Evolutionary conservation across 2,113 vertebrate species (phyloP), one percentile per base, ranked within the genome.

Genomic region (Clarias batrachus): DNA sequence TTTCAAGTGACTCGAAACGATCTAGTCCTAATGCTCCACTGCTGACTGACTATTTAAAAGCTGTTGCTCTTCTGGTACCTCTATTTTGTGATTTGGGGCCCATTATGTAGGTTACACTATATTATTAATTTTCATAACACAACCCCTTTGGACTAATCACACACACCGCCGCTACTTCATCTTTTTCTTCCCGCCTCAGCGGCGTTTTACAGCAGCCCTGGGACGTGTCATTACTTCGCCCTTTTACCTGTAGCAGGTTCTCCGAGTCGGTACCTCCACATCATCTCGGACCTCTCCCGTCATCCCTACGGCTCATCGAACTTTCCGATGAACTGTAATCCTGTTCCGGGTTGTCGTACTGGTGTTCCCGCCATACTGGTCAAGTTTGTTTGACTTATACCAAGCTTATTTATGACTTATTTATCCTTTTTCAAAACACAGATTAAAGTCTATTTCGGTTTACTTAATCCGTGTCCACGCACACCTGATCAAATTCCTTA

Each of bases 181-280:
- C 3, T 54, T 23, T 48, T 14, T 86, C 68, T 27, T 62, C 66
- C 54, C 7, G 25, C 56, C 56, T 25, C 16, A n/a, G 14, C 25
- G 52, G 37, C 3, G 37, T 62, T 82, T 76, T 63, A 62, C n/a
- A 30, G 27, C 41, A 66, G 54, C 30, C 54, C 57, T 74, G 68
- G 68, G 85, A 56, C 68, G 16, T 63, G 52, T 63, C 66, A 48
- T 82, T 76, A 48, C 60, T 77, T 82, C 66, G 59, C 21, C 80
- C 27, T 87, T 76, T 87, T 86, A 48, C 80, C 86, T 21, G 21
- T 21, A 77, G 70, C 10, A 48, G 60, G n/a, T 87, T 76, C 25
- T 54, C 30, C 13, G 60, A 48, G 60, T 66, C 77, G 70, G 70
- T 71, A 73, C 41, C 14, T 73, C 74, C 85, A 37, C 37, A 25